Evolutionary conservation across 2,888 invertebrate species (phyloP).

Genomic region (Eristalis tenax): DNA sequence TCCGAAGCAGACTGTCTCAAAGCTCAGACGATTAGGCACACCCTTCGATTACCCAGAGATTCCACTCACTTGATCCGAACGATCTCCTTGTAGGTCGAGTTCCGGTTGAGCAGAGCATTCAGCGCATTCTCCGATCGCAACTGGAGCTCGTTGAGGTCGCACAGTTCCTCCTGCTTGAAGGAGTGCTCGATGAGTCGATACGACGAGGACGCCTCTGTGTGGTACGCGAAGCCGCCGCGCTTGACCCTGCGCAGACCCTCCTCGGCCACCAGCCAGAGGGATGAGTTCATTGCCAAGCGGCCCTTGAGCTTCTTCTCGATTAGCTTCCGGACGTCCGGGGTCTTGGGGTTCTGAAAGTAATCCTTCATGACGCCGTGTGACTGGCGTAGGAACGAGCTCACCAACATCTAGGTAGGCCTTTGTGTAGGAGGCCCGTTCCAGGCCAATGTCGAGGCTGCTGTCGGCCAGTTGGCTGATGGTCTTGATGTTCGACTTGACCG

Average conservation of each 20-base stretch:
- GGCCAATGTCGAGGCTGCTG: conserved; percentile 83
- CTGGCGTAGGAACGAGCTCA: conserved; percentile 7
- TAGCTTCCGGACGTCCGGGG: conserved; percentile 74
- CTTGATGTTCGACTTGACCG: conserved; percentile 82
- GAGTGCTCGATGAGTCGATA: conserved; percentile 76
- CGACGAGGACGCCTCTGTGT: conserved; percentile 76
- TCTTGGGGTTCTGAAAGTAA: conserved; percentile 72
- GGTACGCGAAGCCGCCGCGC: conserved; percentile 77
- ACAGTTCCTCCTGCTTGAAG: conserved; percentile 78
- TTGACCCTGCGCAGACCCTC: conserved; percentile 76
- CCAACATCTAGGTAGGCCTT: conserved; percentile 76
- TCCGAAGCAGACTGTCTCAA: conserved; percentile 70
- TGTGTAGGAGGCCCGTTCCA: conserved; percentile 81
- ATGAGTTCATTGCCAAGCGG: conserved; percentile 14
- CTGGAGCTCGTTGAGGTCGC: conserved; percentile 79
- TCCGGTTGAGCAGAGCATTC: conserved; percentile 73
- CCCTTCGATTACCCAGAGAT: background rate
- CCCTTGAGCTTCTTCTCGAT: conserved; percentile 52
- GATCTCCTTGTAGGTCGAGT: conserved; percentile 78
- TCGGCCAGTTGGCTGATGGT: conserved; percentile 82
- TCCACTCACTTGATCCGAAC: conserved; percentile 73
- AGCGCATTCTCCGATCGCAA: conserved; percentile 76
- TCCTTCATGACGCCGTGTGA: background rate
- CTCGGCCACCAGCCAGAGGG: conserved; percentile 74
- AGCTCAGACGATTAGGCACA: background rate